Evolutionary conservation across 2,113 vertebrate genomes (phyloP), one percentile per base, ranked within the genome.

Genomic region (Gobio gobio): DNA sequence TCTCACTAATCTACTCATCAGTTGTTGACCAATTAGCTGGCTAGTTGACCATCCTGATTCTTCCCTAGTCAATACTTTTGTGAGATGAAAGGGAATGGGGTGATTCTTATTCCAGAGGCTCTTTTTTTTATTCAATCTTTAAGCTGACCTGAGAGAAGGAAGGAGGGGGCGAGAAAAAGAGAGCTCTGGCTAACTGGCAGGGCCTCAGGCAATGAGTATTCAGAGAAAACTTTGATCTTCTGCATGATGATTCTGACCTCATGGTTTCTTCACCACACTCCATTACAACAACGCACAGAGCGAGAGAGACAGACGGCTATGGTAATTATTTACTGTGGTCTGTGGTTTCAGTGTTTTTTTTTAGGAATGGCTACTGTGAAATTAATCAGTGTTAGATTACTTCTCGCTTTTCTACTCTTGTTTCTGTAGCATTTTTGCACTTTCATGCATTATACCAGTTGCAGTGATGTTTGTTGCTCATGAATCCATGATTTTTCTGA

Each of bases 241-340:
- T 72, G 64, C 20, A 72, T 40, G 80, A 83, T 83, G 80, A 83
- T 83, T 83, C 66, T 72, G 80, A 83, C 80, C 66, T 83, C 66
- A 83, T 72, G 63, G 43, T 70, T 82, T 83, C 63, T 82, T 68
- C 64, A 83, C 64, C 80, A 72, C 80, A 83, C 80, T 82, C 80
- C 80, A 72, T 83, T 83, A 83, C 49, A 24, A 29, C 66, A 72
- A 72, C 33, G 33, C 47, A 26, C 66, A 56, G 12, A 72, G 66
- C 18, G 16, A 70, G 26, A 72, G 29, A 54, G 61, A 70, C 20
- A 49, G 73, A 49, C 26, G 18, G 29, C 29, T 43, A 66, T 83
- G 66, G 84, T 40, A 33, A 84, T 77, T 40, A 78, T 84, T 85
- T 85, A 56, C 74, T 58, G 64, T 84, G 75, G 36, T 84, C 58